Evolutionary conservation across 2,113 vertebrate species (phyloP).

Genomic region (Mustelus asterias): DNA sequence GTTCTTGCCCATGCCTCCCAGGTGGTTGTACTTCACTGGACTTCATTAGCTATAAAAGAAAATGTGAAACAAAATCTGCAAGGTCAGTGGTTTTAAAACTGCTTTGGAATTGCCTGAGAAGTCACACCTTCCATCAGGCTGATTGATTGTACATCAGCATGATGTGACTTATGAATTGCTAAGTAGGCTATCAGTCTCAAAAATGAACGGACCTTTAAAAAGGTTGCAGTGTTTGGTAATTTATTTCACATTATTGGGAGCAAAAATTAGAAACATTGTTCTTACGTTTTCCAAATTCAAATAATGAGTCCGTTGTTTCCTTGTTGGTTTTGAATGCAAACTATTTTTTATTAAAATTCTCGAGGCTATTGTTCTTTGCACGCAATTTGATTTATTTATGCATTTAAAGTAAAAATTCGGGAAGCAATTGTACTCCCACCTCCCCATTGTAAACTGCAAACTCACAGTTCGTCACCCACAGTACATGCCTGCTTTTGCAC

Average conservation of each 20-base stretch:
- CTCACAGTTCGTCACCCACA: too few relatives aligned
- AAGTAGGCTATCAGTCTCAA: slow-evolving; percentile 34
- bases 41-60: slow-evolving; percentile 20
- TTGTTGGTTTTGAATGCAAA: neutral
- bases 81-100: slow-evolving; percentile 33
- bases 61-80: slow-evolving; percentile 35
- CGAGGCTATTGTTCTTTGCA: neutral
- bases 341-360: neutral
- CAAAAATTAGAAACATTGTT: neutral
- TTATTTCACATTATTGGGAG: slow-evolving; percentile 3
- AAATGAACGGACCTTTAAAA: slow-evolving; percentile 30
- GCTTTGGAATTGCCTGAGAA: slow-evolving; percentile 32
- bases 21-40: neutral
- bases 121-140: neutral
- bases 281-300: neutral
- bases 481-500: too few relatives aligned
- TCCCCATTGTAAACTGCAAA: neutral
- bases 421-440: neutral
- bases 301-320: too few relatives aligned
- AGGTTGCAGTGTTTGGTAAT: slow-evolving; percentile 28
- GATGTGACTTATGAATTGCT: slow-evolving; percentile 35
- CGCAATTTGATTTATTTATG: neutral
- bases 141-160: slow-evolving; percentile 27
- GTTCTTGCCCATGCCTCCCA: neutral
- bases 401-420: neutral